Conservation (phyloP, 2,888 invertebrate species). For the Hetaerina titia region DNA sequence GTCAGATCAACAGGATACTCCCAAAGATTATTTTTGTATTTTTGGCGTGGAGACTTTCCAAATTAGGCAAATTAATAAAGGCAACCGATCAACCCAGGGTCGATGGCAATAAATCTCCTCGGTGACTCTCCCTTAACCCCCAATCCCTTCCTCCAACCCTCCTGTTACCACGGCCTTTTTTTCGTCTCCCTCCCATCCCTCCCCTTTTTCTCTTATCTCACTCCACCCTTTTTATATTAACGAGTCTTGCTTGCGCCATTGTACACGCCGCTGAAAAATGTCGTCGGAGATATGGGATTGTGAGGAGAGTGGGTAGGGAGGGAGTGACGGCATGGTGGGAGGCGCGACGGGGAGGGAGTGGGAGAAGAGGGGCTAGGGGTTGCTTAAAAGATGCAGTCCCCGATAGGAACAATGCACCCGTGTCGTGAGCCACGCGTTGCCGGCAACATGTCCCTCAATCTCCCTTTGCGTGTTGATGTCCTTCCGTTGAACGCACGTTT, state of each 20-base stretch:
- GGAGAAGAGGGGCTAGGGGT: neutral
- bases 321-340: no score
- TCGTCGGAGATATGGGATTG: conserved; percentile 30
- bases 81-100: neutral
- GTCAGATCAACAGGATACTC: conserved; percentile 31
- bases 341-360: neutral
- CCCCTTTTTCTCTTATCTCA: neutral
- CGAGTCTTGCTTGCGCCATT: conserved; percentile 42
- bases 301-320: neutral
- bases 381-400: conserved; percentile 25
- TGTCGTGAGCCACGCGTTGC: conserved; percentile 46
- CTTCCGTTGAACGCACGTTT: conserved; percentile 38
- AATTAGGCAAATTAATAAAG: conserved; percentile 33
- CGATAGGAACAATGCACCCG: conserved; percentile 57
- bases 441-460: conserved; percentile 49
- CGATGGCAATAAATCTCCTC: conserved; percentile 16
- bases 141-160: neutral
- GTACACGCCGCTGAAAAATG: conserved; percentile 53
- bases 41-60: neutral
- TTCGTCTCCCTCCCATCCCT: neutral
- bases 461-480: conserved; percentile 22
- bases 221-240: conserved; percentile 52
- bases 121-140: neutral
- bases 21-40: neutral
- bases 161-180: neutral